Evolutionary conservation across 2,113 vertebrate genomes (phyloP), one percentile per base, ranked within the genome.

Genomic region (Pygoscelis antarcticus): DNA sequence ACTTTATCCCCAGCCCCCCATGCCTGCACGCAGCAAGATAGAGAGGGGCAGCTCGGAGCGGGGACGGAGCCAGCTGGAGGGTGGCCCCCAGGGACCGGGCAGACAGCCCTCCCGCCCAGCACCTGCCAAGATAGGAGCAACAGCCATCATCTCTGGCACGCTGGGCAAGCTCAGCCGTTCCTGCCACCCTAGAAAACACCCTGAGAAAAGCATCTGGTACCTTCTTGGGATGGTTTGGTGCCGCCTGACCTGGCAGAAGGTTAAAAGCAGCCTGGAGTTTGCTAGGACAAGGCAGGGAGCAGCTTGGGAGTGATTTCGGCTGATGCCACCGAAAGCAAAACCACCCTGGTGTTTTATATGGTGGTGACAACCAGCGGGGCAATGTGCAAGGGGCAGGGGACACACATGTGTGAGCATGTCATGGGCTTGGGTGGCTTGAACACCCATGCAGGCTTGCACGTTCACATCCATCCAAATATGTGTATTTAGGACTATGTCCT

Each of bases 361-460:
- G 7, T 8, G 58, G 30, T 38, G 25, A 42, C 42, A 71, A 8
- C 10, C 16, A 15, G 44, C 2, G 1, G 58, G n/a, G 22, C 44
- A 81, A 52, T 0, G 0, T 32, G 32, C 30, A 36, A 32, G 29
- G 46, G 13, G 7, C 30, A 29, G 62, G 17, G 20, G 12, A 26
- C 70, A 14, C 44, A 27, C 3, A 0, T 1, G 5, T 66, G 54
- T 49, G 64, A 84, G 29, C 6, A 1, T 2, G 23, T 40, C 66
- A 1, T 9, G 52, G 49, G 17, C 52, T 26, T 51, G 49, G 5
- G 29, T 80, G 68, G 36, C 68, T 69, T 42, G 30, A 17, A 23
- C 19, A 32, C n/a, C 38, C 10, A 0, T 2, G 4, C 22, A 29
- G 54, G 10, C 10, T 9, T 32, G 62, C 9, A 1, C 17, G 17